Evolutionary conservation across 2,888 invertebrate genomes (phyloP).

Genomic region (Lepeophtheirus nordmannii): DNA sequence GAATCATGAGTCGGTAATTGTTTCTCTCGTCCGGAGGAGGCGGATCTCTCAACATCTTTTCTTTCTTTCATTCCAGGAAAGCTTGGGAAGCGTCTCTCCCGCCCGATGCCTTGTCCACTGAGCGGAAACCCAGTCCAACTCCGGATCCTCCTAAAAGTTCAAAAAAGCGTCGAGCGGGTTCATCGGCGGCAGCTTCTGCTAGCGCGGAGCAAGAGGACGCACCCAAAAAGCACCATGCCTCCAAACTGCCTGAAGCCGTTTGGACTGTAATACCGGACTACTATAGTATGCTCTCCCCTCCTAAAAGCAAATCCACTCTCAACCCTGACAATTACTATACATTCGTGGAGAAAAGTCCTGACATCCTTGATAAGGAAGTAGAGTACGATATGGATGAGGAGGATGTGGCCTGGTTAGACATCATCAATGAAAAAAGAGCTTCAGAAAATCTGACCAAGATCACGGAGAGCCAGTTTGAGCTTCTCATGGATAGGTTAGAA

Average conservation of each 20-base stretch:
- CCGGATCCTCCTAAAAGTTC: not conserved
- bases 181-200: not conserved
- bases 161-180: not conserved
- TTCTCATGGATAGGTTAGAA: conserved; percentile 92
- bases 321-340: conserved; percentile 71
- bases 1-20: conserved; percentile 31
- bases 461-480: conserved; percentile 74
- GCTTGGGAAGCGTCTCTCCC: conserved; percentile 20
- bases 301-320: conserved; percentile 30
- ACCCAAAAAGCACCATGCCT: conserved; percentile 23
- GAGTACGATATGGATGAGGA: conserved; percentile 98
- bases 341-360: conserved; percentile 82
- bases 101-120: not conserved
- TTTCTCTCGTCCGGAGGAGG: too few species aligned
- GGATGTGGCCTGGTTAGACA: conserved; percentile 80
- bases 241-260: conserved; percentile 51
- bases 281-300: conserved; percentile 62
- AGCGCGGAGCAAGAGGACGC: not conserved
- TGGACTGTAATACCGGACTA: conserved; percentile 58
- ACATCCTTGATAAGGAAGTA: conserved; percentile 76
- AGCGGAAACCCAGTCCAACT: not conserved
- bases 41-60: too few species aligned
- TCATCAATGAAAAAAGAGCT: conserved; percentile 64
- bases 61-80: conserved; percentile 7
- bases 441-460: conserved; percentile 52